Evolutionary conservation across 2,113 vertebrate genomes (phyloP).

Genomic region (Dasypus novemcinctus): DNA sequence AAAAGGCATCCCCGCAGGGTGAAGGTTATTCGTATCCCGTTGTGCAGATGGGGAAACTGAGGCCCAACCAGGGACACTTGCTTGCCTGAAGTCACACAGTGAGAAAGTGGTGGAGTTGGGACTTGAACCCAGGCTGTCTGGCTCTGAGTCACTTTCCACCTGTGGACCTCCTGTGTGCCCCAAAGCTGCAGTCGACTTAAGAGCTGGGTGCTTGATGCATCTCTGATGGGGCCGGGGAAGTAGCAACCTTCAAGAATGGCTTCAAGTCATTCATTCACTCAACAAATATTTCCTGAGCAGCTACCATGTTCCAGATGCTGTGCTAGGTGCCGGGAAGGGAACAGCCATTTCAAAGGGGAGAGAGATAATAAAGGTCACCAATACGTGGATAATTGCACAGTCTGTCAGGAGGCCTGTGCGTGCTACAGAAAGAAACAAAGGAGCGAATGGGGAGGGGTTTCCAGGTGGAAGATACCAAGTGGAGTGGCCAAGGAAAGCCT

Average conservation of each 20-base stretch:
- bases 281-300: background rate
- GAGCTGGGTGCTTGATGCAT: background rate
- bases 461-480: background rate
- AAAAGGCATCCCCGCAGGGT: slow-evolving; percentile 15
- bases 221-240: background rate
- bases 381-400: no score
- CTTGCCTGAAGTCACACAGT: background rate
- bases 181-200: background rate
- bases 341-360: background rate
- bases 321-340: background rate
- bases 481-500: background rate
- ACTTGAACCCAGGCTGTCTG: no score
- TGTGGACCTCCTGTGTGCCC: background rate
- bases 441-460: background rate
- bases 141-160: background rate
- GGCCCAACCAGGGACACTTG: background rate
- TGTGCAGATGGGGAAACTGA: slow-evolving; percentile 54
- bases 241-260: background rate
- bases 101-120: background rate
- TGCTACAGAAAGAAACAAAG: accelerated
- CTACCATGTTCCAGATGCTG: background rate
- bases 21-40: background rate
- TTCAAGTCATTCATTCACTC: background rate
- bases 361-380: background rate
- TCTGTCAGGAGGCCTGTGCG: background rate